Percentiles rank a stretch among this genome's conserved stretches.
Evolutionary conservation across 2,797 vertebrate species (phyloP).

Genomic region (Gymnoscopelus braueri): DNA sequence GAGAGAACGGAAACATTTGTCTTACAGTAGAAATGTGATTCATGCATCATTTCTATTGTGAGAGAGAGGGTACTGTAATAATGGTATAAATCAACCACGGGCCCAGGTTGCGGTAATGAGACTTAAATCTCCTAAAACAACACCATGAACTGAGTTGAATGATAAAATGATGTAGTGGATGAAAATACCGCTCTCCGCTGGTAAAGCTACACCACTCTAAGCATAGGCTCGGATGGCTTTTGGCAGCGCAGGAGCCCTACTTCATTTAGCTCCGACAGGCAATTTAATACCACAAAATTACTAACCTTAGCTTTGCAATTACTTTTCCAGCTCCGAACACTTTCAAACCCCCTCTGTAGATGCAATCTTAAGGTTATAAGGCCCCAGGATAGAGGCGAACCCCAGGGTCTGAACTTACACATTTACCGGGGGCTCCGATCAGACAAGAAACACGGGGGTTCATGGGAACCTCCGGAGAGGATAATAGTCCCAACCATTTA

Average conservation of each 20-base stretch:
- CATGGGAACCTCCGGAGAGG: conserved; percentile 44
- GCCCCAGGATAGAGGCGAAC: conserved; percentile 66
- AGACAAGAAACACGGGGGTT: conserved; percentile 53
- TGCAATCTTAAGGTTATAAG: conserved; percentile 75
- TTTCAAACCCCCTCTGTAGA: conserved; percentile 71
- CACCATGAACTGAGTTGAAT: conserved; percentile 79
- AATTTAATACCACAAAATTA: conserved; percentile 86
- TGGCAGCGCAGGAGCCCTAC: conserved; percentile 80
- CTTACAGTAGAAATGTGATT: conserved; percentile 84
- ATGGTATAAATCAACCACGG: conserved; percentile 79
- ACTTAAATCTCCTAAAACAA: conserved; percentile 85
- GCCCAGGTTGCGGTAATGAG: conserved; percentile 79
- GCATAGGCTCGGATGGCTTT: conserved; percentile 74
- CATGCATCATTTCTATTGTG: conserved; percentile 84
- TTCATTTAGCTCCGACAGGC: conserved; percentile 83
- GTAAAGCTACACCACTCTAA: conserved; percentile 77
- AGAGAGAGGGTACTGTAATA: conserved; percentile 81
- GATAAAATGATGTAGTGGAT: conserved; percentile 81
- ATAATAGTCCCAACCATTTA: conserved; percentile 55
- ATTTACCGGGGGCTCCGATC: conserved; percentile 54
- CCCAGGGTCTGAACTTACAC: conserved; percentile 63
- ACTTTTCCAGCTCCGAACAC: conserved; percentile 82
- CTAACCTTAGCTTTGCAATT: conserved; percentile 84
- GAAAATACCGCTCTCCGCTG: conserved; percentile 73
- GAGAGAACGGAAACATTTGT: conserved; percentile 79